These are phyloP conservation scores for Apamea crenata DNA, from an alignment of 2,888 invertebrate species.

Conservation along the genomic window DNA sequence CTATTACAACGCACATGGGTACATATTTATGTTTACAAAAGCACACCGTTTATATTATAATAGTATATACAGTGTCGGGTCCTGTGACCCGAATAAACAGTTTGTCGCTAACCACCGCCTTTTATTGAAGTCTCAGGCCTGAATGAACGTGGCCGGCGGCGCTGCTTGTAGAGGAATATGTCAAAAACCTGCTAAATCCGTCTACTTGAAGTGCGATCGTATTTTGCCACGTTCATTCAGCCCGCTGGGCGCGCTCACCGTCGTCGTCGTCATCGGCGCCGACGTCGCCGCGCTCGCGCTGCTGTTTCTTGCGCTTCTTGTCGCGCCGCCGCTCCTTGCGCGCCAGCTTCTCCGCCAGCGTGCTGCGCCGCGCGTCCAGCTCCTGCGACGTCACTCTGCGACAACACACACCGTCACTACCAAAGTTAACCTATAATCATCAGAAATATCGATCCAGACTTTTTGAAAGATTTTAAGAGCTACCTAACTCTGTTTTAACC, in stretches of 20 bases:
- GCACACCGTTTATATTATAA: too few relatives aligned
- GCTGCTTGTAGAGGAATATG: background rate
- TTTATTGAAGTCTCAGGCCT: too few relatives aligned
- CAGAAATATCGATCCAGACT: background rate
- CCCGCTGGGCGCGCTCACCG: conserved; percentile 20
- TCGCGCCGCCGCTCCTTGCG: conserved; percentile 93
- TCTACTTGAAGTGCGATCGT: background rate
- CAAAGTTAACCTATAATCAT: background rate
- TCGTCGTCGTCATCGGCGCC: conserved; percentile 50
- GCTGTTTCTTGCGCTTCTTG: conserved; percentile 92
- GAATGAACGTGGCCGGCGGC: background rate
- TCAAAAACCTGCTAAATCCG: background rate
- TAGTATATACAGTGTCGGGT: too few relatives aligned
- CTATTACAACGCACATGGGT: too few relatives aligned
- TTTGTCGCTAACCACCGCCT: too few relatives aligned
- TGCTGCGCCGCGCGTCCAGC: conserved; percentile 92
- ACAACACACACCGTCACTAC: conserved; percentile 24
- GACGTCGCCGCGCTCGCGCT: conserved; percentile 77
- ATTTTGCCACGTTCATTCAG: background rate
- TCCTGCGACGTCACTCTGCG: conserved; percentile 89
- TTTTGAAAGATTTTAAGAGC: background rate
- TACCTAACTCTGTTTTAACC: background rate
- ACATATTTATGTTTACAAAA: too few relatives aligned
- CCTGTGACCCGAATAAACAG: too few relatives aligned
- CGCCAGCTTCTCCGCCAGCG: conserved; percentile 93